Percentiles rank a stretch among this genome's conserved stretches.
Evolutionary conservation across 2,113 vertebrate species (phyloP).

Genomic region (Promerops cafer): DNA sequence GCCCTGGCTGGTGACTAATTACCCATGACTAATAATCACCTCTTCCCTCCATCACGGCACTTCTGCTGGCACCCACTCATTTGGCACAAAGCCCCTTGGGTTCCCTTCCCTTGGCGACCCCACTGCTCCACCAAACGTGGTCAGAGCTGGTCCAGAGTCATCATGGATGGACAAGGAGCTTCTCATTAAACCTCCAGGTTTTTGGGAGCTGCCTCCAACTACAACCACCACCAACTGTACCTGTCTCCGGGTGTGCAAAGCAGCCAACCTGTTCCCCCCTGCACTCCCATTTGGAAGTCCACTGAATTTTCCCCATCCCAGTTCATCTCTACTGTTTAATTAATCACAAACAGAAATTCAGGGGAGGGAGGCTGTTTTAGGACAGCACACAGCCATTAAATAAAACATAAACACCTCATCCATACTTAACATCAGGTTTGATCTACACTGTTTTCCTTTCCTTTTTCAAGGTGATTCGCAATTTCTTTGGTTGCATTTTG

Average conservation of each 20-base stretch:
- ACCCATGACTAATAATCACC: background rate
- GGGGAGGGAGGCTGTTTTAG: background rate
- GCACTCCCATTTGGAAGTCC: rapidly evolving
- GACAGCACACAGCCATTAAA: background rate
- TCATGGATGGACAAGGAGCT: background rate
- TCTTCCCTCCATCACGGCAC: background rate
- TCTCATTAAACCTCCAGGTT: background rate
- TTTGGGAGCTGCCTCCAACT: background rate
- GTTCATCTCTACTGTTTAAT: background rate
- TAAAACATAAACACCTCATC: constrained; percentile 50
- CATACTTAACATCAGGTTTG: background rate
- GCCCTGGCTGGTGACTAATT: background rate
- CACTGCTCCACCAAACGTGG: rapidly evolving
- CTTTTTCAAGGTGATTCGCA: background rate
- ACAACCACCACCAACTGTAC: background rate
- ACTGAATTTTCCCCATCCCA: background rate
- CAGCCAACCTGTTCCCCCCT: background rate
- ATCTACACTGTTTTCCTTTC: background rate
- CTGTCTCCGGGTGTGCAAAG: background rate
- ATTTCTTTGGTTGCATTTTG: background rate
- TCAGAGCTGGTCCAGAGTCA: background rate
- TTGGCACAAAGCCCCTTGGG: background rate
- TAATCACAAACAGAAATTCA: background rate
- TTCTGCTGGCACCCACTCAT: background rate
- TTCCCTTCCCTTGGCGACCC: background rate